Conservation (phyloP, 2,888 invertebrate genomes). For the Therioaphis trifolii region DNA sequence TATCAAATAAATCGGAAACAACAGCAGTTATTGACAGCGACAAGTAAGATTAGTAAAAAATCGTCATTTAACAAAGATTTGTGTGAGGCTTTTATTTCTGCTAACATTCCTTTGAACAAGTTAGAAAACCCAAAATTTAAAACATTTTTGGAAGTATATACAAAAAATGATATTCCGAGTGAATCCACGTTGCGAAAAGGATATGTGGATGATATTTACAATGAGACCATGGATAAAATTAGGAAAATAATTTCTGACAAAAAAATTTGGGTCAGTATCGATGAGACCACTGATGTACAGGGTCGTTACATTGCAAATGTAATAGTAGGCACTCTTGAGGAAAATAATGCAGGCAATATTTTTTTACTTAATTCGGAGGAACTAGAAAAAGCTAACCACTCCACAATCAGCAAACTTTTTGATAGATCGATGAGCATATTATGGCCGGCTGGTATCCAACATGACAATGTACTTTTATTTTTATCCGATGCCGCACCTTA, state of each 20-base stretch:
- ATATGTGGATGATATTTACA: background rate
- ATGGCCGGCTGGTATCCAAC: background rate
- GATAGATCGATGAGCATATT: background rate
- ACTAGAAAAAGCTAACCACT: constrained; percentile 1
- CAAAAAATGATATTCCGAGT: constrained; percentile 1
- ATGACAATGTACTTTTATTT: constrained; percentile 3
- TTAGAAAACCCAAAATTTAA: background rate
- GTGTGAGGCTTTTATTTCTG: constrained; percentile 5
- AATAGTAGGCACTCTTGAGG: too few relatives aligned
- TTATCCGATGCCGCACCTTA: background rate
- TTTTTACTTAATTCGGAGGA: background rate
- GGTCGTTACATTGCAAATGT: too few relatives aligned
- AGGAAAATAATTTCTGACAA: constrained; percentile 5
- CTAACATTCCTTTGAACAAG: constrained; percentile 11
- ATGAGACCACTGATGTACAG: too few relatives aligned
- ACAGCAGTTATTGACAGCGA: background rate
- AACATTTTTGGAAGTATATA: background rate
- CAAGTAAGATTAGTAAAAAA: background rate
- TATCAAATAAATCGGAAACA: background rate
- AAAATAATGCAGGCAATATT: background rate
- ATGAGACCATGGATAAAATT: background rate
- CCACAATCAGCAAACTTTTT: background rate
- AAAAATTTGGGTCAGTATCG: background rate
- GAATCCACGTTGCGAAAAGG: background rate
- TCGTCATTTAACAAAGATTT: background rate